phyloP scores from a whole-genome alignment of 2,888 invertebrate genomes.

The Folsomia candida region DNA sequence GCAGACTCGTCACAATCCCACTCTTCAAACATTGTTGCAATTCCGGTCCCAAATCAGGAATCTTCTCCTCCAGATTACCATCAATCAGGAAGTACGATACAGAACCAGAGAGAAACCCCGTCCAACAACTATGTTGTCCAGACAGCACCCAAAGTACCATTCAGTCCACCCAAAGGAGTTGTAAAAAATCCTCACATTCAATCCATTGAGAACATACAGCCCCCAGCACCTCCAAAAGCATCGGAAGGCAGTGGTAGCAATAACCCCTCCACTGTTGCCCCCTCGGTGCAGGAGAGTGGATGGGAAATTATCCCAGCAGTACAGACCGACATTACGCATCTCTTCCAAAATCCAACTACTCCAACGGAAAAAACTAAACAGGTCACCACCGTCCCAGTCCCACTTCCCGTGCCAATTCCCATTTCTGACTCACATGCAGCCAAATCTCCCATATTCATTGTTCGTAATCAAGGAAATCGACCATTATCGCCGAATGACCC shows the following conservation, averaged over 20 bases:
- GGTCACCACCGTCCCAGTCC: slow-evolving; percentile 12
- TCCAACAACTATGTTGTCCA: background rate
- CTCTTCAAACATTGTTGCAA: slow-evolving; percentile 16
- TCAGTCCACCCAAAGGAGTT: slow-evolving; percentile 6
- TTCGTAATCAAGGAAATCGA: slow-evolving; percentile 25
- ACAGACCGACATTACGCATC: slow-evolving; percentile 49
- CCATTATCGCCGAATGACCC: slow-evolving; percentile 17
- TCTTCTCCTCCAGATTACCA: slow-evolving; percentile 8
- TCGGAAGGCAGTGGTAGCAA: background rate
- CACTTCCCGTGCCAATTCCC: slow-evolving; percentile 48
- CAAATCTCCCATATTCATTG: slow-evolving; percentile 40
- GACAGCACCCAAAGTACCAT: background rate
- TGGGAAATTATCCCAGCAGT: slow-evolving; percentile 51
- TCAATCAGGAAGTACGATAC: slow-evolving; percentile 10
- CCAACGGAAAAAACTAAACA: slow-evolving; percentile 20
- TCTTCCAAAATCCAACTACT: slow-evolving; percentile 36
- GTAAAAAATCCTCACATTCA: slow-evolving; percentile 30
- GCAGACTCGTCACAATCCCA: background rate
- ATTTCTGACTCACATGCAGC: slow-evolving; percentile 43
- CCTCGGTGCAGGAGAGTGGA: slow-evolving; percentile 31
- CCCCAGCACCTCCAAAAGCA: slow-evolving; percentile 1
- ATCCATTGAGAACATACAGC: slow-evolving; percentile 16
- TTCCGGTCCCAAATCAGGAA: slow-evolving; percentile 14
- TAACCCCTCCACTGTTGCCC: background rate
- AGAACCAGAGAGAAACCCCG: slow-evolving; percentile 8